These are phyloP conservation scores for Elaeidobius kamerunicus DNA, from an alignment of 2,888 invertebrate species.

Conservation along the genomic window DNA sequence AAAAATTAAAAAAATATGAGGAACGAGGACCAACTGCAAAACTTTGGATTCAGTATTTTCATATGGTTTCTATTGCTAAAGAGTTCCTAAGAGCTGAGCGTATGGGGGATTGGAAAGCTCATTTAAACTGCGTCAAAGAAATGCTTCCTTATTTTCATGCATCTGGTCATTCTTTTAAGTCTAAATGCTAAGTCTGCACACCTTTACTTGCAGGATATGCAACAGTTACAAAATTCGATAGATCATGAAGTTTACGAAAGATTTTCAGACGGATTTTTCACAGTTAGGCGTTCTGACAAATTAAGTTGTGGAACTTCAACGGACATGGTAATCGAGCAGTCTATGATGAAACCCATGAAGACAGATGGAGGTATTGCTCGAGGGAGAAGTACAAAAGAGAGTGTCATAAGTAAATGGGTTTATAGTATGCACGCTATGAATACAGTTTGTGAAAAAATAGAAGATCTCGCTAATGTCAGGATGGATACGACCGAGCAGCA, in stretches of 20 bases:
- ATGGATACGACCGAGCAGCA: conserved; percentile 11
- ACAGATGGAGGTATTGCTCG: too few relatives aligned
- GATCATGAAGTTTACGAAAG: conserved; percentile 37
- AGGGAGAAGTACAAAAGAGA: conserved; percentile 44
- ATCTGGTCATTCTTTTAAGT: conserved; percentile 37
- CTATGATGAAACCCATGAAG: conserved; percentile 42
- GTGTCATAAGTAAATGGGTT: conserved; percentile 46
- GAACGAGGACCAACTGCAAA: background rate
- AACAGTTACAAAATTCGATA: conserved; percentile 26
- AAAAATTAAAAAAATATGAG: conserved; percentile 37
- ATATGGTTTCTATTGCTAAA: conserved; percentile 43
- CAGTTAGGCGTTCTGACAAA: conserved; percentile 44
- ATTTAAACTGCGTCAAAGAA: conserved; percentile 43
- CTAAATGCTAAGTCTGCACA: conserved; percentile 41
- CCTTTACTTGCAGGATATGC: conserved; percentile 37
- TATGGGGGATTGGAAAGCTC: conserved; percentile 45
- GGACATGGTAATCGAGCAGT: conserved; percentile 44
- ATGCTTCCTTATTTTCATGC: conserved; percentile 44
- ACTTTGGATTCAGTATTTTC: conserved; percentile 9
- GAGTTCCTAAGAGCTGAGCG: conserved; percentile 46
- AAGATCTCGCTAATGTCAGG: conserved; percentile 34
- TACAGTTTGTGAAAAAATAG: conserved; percentile 4
- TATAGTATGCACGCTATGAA: conserved; percentile 26
- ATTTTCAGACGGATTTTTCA: conserved; percentile 43
- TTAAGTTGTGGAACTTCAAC: conserved; percentile 45